Evolutionary conservation across 1,140 invertebrate species (phyloP).

Genomic region (Zaprionus tsacasi): DNA sequence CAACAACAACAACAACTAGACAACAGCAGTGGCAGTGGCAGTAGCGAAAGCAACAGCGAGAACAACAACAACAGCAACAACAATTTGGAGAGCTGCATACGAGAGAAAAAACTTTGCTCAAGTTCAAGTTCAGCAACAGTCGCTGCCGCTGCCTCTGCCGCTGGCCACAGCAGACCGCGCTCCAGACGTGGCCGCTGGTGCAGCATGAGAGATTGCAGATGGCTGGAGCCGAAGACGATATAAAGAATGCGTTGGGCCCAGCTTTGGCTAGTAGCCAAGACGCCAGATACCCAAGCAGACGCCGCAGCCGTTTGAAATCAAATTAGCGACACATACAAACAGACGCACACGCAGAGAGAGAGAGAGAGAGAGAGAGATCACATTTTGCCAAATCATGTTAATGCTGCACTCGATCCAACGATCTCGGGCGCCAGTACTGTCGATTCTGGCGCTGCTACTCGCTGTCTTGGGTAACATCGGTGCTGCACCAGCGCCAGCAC

Average conservation of each 20-base stretch:
- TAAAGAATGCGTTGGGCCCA: slow-evolving; percentile 63
- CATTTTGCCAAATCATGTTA: slow-evolving; percentile 2
- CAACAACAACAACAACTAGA: slow-evolving; percentile 12
- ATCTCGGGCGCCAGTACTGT: slow-evolving; percentile 3
- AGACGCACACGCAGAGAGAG: too few relatives aligned
- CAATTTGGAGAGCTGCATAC: slow-evolving; percentile 11
- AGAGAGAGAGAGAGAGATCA: neutral
- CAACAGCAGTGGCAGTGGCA: neutral
- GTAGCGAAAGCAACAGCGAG: slow-evolving; percentile 9
- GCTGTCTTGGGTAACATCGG: slow-evolving; percentile 23
- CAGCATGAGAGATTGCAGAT: slow-evolving; percentile 65
- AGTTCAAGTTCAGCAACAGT: slow-evolving; percentile 66
- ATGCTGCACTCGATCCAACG: slow-evolving; percentile 20
- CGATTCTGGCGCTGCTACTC: slow-evolving; percentile 18
- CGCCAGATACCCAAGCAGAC: slow-evolving; percentile 55
- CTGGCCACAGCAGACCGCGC: slow-evolving; percentile 27
- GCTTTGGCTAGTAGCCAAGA: slow-evolving; percentile 65
- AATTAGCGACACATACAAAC: neutral
- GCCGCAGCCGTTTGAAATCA: slow-evolving; percentile 28
- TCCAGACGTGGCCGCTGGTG: slow-evolving; percentile 50
- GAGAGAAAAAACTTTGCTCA: slow-evolving; percentile 55
- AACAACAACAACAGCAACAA: slow-evolving; percentile 13
- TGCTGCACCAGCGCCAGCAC: slow-evolving; percentile 7
- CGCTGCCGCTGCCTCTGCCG: slow-evolving; percentile 8
- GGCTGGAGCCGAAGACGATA: slow-evolving; percentile 45